These are phyloP conservation scores for Caenorhabditis imperialis DNA, from an alignment of 2,888 invertebrate species.

Conservation along the genomic window DNA sequence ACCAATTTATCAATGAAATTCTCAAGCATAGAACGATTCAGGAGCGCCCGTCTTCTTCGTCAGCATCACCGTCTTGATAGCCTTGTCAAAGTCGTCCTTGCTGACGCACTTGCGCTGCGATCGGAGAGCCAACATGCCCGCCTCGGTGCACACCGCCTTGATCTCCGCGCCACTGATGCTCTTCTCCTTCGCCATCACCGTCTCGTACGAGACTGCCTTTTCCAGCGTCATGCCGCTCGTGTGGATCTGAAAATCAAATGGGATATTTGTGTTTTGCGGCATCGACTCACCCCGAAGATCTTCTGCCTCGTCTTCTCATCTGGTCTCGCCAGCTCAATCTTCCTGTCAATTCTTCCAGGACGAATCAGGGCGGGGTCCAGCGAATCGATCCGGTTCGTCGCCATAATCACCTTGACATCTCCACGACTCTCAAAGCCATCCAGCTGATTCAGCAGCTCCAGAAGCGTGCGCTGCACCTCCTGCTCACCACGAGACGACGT, in stretches of 20 bases:
- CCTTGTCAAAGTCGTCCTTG: conserved; percentile 57
- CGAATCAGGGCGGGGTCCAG: conserved; percentile 97
- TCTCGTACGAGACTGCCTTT: conserved; percentile 63
- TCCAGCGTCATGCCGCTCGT: conserved; percentile 63
- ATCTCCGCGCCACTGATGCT: conserved; percentile 69
- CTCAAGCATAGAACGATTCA: conserved; percentile 58
- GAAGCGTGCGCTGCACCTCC: conserved; percentile 97
- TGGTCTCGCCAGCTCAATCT: conserved; percentile 93
- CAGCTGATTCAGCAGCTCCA: conserved; percentile 95
- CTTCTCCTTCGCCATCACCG: conserved; percentile 62
- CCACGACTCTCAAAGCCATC: conserved; percentile 97
- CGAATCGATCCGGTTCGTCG: conserved; percentile 97
- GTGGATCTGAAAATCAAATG: conserved; percentile 47
- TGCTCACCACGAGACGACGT: conserved; percentile 49
- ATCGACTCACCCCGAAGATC: conserved; percentile 52
- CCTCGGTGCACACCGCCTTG: conserved; percentile 69
- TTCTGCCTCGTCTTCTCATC: conserved; percentile 97
- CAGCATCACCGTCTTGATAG: conserved; percentile 57
- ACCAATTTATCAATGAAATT: too few species aligned
- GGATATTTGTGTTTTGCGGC: neutral
- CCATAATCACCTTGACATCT: conserved; percentile 97
- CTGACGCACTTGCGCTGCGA: conserved; percentile 64
- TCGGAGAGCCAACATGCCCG: conserved; percentile 70
- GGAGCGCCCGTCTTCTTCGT: conserved; percentile 61
- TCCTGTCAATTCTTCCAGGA: conserved; percentile 97